Conservation (phyloP, 2,113 vertebrate genomes). For the Alligator sinensis region DNA sequence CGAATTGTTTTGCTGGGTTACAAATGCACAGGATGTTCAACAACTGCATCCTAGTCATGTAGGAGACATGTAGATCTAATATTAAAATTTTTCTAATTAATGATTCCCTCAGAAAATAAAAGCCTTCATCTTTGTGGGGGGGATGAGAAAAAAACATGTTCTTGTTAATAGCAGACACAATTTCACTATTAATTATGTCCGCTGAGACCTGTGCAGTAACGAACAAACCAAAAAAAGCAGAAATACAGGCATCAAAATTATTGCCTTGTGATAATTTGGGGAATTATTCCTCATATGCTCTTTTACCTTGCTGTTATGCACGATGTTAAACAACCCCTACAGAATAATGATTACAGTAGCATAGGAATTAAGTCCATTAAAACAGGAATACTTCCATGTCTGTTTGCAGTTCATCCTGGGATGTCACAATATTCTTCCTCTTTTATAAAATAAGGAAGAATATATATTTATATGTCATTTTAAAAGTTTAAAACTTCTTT, state of each 20-base stretch:
- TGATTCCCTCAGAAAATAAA: conserved; percentile 68
- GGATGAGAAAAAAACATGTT: conserved; percentile 49
- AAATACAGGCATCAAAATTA: conserved; percentile 48
- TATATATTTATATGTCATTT: too few species aligned
- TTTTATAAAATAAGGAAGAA: too few species aligned
- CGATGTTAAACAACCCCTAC: background rate
- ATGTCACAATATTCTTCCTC: too few species aligned
- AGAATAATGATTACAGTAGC: background rate
- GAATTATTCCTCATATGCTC: conserved; percentile 28
- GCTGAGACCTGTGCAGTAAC: conserved; percentile 62
- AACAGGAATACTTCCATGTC: background rate
- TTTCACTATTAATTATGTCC: conserved; percentile 77
- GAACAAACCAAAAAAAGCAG: background rate
- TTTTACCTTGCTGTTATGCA: conserved; percentile 7
- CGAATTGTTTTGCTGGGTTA: conserved; percentile 1
- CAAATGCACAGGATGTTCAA: background rate
- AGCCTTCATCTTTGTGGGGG: conserved; percentile 19
- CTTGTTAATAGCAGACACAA: conserved; percentile 64
- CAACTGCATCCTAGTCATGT: conserved; percentile 48
- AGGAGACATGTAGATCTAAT: background rate
- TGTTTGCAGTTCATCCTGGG: too few species aligned
- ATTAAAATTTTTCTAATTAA: conserved; percentile 32
- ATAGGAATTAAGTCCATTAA: background rate
- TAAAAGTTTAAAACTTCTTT: background rate
- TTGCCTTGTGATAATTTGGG: conserved; percentile 51